These are phyloP conservation scores for Linurgus olivaceus DNA, from an alignment of 2,797 vertebrate genomes.

Conservation along the genomic window DNA sequence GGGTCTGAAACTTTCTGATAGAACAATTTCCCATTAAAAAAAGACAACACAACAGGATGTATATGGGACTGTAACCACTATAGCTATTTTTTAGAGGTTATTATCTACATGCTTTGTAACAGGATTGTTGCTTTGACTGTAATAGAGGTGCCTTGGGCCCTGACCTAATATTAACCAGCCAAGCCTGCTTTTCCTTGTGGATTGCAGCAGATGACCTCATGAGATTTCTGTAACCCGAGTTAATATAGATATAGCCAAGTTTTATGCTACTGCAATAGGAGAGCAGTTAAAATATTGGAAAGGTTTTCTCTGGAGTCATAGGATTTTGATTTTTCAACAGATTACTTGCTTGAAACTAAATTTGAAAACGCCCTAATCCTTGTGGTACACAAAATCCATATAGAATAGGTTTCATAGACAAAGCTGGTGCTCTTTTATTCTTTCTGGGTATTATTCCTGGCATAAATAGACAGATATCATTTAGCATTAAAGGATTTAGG, in stretches of 20 bases:
- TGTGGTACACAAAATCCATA: background rate
- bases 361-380: background rate
- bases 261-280: background rate
- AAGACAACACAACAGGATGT: background rate
- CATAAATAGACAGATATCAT: background rate
- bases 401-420: background rate
- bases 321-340: background rate
- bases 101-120: background rate
- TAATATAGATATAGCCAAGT: background rate
- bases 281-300: background rate
- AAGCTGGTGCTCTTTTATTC: background rate
- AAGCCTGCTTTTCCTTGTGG: background rate
- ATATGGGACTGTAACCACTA: background rate
- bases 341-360: background rate
- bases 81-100: background rate
- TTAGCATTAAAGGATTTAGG: background rate
- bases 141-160: background rate
- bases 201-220: background rate
- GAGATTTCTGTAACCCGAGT: background rate
- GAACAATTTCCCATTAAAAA: background rate
- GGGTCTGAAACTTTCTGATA: background rate
- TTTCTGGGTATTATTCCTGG: background rate
- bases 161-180: background rate
- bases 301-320: background rate
- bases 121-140: background rate